A percentile compares a stretch with the other conserved stretches of the same genome.
These are phyloP conservation scores for Muntiacus muntjak DNA, from an alignment of 2,113 vertebrate species.

Conservation along the genomic window DNA sequence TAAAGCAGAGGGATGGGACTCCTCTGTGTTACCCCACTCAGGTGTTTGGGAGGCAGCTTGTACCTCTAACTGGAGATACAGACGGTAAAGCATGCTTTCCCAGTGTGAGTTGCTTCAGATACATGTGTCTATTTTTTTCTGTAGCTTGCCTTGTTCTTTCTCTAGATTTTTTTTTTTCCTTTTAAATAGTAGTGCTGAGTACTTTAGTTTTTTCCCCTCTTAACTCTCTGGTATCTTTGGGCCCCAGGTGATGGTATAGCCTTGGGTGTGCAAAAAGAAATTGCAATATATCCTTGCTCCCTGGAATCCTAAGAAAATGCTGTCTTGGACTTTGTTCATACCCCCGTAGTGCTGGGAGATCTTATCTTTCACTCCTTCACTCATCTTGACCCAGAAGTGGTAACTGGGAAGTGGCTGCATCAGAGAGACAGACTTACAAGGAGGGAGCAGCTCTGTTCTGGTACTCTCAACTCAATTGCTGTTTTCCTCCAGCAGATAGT, in stretches of 20 bases:
- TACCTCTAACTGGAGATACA: background rate
- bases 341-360: background rate
- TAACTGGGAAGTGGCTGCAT: background rate
- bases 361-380: background rate
- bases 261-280: background rate
- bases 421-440: background rate
- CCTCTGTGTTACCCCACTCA: background rate
- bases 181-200: background rate
- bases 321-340: background rate
- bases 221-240: background rate
- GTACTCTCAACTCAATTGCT: background rate
- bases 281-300: background rate
- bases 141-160: background rate
- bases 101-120: background rate
- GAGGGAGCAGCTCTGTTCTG: background rate
- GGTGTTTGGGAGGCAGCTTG: background rate
- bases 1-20: constrained; percentile 41
- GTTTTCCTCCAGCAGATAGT: background rate
- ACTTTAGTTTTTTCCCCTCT: background rate
- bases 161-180: background rate
- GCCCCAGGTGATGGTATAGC: background rate
- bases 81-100: background rate
- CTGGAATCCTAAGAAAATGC: background rate
- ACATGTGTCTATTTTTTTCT: background rate
- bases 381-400: background rate